Evolutionary conservation across 2,888 invertebrate species (phyloP).

Genomic region (Epirrita christyi): DNA sequence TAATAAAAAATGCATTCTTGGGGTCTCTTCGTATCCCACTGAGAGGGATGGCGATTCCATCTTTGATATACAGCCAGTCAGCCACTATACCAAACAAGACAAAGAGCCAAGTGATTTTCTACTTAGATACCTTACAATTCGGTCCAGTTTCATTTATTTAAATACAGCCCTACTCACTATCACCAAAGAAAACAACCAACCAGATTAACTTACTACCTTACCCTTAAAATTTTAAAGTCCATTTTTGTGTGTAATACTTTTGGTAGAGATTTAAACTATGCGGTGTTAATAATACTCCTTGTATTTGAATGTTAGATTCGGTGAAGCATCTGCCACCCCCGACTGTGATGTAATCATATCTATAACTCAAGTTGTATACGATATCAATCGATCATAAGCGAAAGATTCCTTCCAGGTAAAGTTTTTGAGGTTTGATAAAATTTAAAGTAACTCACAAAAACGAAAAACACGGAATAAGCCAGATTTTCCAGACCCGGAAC

Average conservation of each 20-base stretch:
- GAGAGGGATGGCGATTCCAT: conserved; percentile 62
- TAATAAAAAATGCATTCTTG: conserved; percentile 73
- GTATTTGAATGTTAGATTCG: conserved; percentile 49
- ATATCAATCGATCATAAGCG: conserved; percentile 59
- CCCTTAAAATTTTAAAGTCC: neutral
- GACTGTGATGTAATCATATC: conserved; percentile 60
- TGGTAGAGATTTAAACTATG: conserved; percentile 39
- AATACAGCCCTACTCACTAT: conserved; percentile 15
- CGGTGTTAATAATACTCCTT: conserved; percentile 51
- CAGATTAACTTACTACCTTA: conserved; percentile 10
- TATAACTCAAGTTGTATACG: conserved; percentile 52
- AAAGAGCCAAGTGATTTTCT: conserved; percentile 20
- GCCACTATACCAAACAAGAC: conserved; percentile 11
- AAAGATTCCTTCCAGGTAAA: neutral
- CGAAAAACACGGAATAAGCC: no score
- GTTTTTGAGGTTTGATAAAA: no score
- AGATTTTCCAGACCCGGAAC: no score
- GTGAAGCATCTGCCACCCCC: conserved; percentile 68
- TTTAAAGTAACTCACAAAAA: no score
- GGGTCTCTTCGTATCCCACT: conserved; percentile 66
- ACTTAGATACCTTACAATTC: conserved; percentile 22
- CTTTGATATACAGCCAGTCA: conserved; percentile 52
- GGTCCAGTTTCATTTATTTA: conserved; percentile 23
- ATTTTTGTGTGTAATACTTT: conserved; percentile 11
- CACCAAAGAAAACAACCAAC: neutral